These are phyloP conservation scores for Tyria jacobaeae DNA, from an alignment of 2,888 invertebrate genomes.

Conservation along the genomic window DNA sequence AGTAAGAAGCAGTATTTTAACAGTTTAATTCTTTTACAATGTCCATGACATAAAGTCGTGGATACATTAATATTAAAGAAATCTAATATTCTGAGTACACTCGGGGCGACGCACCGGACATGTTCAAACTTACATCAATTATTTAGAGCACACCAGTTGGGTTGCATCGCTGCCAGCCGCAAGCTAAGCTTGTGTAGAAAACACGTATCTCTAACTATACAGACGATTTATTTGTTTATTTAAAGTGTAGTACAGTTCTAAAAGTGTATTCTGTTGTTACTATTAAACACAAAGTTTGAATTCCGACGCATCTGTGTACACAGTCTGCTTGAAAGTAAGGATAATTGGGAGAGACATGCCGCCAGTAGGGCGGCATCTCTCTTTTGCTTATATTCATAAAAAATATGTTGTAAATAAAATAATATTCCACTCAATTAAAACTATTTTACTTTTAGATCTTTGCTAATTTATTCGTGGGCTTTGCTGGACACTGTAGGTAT, in stretches of 20 bases:
- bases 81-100: constrained; percentile 10
- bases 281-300: too few species aligned
- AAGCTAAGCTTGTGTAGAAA: neutral
- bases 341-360: too few species aligned
- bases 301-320: neutral
- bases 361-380: too few species aligned
- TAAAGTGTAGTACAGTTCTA: neutral
- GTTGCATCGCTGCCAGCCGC: constrained; percentile 36
- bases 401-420: too few species aligned
- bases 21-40: neutral
- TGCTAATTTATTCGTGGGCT: too few species aligned
- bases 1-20: neutral
- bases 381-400: too few species aligned
- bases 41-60: neutral
- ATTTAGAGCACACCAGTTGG: constrained; percentile 31
- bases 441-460: too few species aligned
- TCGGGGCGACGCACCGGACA: constrained; percentile 15
- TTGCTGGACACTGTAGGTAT: too few species aligned
- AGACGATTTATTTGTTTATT: neutral
- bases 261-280: neutral
- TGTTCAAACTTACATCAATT: constrained; percentile 36
- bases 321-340: too few species aligned
- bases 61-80: constrained; percentile 30
- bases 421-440: too few species aligned
- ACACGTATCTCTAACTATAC: neutral